These are phyloP conservation scores for Lepidurus couesii DNA, from an alignment of 1,140 invertebrate species.

Conservation along the genomic window DNA sequence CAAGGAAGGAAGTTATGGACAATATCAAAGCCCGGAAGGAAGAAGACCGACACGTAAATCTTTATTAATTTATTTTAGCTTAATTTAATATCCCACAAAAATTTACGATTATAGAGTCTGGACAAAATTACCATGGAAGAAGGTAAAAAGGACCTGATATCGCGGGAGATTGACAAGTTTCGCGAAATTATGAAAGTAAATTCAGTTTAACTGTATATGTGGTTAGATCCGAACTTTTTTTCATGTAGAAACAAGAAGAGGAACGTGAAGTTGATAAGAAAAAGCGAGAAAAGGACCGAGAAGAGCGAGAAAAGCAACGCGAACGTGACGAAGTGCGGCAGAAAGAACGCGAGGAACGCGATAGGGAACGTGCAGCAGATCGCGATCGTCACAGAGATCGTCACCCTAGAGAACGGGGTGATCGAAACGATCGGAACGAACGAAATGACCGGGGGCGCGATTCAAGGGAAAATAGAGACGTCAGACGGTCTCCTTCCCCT, in stretches of 20 bases:
- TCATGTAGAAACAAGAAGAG: constrained; percentile 54
- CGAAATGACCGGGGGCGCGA: constrained; percentile 45
- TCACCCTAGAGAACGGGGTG: constrained; percentile 35
- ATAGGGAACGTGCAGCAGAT: constrained; percentile 39
- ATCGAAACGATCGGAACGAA: constrained; percentile 49
- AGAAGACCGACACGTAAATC: neutral
- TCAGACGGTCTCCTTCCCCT: constrained; percentile 34
- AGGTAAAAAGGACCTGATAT: constrained; percentile 87
- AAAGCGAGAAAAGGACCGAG: constrained; percentile 42
- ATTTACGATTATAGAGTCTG: constrained; percentile 38
- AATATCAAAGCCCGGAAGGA: constrained; percentile 14
- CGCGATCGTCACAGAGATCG: constrained; percentile 37
- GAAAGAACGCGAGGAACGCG: constrained; percentile 41
- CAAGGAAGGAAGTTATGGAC: neutral
- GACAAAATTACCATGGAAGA: constrained; percentile 70
- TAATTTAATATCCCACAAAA: neutral
- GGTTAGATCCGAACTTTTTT: constrained; percentile 48
- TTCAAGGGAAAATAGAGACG: constrained; percentile 36
- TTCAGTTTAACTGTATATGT: constrained; percentile 35
- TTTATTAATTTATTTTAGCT: neutral
- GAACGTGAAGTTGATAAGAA: constrained; percentile 45
- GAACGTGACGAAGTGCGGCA: constrained; percentile 36
- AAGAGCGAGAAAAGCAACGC: constrained; percentile 42
- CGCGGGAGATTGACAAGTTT: constrained; percentile 92
- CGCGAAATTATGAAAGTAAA: constrained; percentile 93